Evolutionary conservation across 2,797 vertebrate genomes (phyloP).

Genomic region (Apogon hyalosoma): DNA sequence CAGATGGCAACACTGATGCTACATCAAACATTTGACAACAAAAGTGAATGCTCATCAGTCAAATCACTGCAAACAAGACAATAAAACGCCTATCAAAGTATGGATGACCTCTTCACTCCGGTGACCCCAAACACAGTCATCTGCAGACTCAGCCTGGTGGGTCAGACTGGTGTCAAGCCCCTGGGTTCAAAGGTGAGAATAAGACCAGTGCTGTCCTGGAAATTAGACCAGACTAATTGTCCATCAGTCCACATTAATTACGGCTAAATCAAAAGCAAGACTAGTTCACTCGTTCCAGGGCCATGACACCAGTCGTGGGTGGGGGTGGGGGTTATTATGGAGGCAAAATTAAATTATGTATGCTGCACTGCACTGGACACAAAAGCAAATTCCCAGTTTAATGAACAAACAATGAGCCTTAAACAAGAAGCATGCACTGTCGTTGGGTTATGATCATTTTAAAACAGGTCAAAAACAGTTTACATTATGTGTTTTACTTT

Average conservation of each 20-base stretch:
- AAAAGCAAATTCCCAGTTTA: constrained; percentile 80
- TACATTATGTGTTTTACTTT: no score
- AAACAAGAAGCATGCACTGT: constrained; percentile 46
- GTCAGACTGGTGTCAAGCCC: constrained; percentile 68
- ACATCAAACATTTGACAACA: constrained; percentile 40
- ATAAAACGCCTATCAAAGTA: constrained; percentile 49
- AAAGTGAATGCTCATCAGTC: constrained; percentile 45
- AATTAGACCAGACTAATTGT: constrained; percentile 85
- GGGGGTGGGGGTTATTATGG: constrained; percentile 54
- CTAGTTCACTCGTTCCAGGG: constrained; percentile 56
- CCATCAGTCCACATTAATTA: constrained; percentile 83
- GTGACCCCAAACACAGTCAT: constrained; percentile 42
- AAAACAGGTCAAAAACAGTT: no score
- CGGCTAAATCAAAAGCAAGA: constrained; percentile 57
- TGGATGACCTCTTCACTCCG: constrained; percentile 44
- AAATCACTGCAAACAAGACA: constrained; percentile 55
- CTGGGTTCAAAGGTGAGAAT: constrained; percentile 75
- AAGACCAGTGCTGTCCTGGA: constrained; percentile 73
- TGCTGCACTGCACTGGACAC: constrained; percentile 75
- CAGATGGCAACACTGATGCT: constrained; percentile 16
- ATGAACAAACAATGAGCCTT: constrained; percentile 77
- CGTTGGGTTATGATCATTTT: not conserved
- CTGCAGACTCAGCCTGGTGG: constrained; percentile 33
- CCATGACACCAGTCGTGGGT: constrained; percentile 68
- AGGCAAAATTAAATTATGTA: constrained; percentile 81